phyloP scores from a whole-genome alignment of 2,888 invertebrate genomes.

The Hetaerina titia region DNA sequence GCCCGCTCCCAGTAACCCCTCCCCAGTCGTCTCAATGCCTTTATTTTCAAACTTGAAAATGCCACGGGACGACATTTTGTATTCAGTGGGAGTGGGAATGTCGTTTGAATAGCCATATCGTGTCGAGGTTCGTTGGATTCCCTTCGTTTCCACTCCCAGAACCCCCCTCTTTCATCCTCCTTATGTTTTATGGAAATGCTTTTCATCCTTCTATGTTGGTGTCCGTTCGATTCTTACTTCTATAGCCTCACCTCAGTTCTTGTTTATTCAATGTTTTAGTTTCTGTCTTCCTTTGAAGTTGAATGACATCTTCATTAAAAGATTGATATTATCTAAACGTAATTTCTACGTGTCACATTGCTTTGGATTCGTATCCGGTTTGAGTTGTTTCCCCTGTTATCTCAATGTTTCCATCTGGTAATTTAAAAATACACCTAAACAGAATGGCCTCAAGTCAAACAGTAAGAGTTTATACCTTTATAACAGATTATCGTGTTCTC shows the following conservation, averaged over 20 bases:
- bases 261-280: background rate
- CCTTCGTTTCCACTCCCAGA: background rate
- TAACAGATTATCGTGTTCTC: too few relatives aligned
- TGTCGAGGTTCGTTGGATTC: slow-evolving; percentile 14
- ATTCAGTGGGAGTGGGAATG: background rate
- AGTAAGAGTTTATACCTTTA: too few relatives aligned
- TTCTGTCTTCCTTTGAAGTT: background rate
- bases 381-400: too few relatives aligned
- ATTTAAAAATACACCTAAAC: too few relatives aligned
- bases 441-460: too few relatives aligned
- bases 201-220: background rate
- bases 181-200: slow-evolving; percentile 19
- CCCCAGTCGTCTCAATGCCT: background rate
- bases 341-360: too few relatives aligned
- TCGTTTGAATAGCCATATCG: background rate
- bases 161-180: background rate
- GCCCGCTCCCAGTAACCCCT: background rate
- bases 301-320: background rate
- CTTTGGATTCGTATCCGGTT: background rate
- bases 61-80: slow-evolving; percentile 50
- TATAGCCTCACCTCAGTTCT: background rate
- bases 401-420: too few relatives aligned
- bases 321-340: background rate
- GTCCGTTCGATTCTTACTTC: background rate
- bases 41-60: slow-evolving; percentile 33